phyloP scores from a whole-genome alignment of 2,797 vertebrate species.

The Luscinia luscinia region DNA sequence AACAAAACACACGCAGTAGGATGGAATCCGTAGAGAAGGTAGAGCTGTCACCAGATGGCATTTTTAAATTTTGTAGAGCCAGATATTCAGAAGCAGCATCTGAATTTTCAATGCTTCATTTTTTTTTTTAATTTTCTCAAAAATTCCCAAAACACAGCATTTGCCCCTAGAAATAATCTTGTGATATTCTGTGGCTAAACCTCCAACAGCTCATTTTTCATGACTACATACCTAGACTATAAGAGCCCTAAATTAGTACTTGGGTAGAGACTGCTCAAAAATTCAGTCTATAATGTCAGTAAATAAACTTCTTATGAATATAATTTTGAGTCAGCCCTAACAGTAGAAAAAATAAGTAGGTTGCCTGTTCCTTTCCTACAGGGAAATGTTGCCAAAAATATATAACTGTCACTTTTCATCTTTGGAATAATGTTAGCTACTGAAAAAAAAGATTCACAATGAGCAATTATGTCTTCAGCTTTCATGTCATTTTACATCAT shows the following conservation, averaged over 20 bases:
- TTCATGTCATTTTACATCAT: constrained; percentile 74
- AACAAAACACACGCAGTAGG: not conserved
- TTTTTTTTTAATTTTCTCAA: not conserved
- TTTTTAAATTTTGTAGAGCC: not conserved
- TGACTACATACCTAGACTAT: constrained; percentile 1
- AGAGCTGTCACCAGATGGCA: constrained; percentile 50
- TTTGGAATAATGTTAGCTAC: constrained; percentile 54
- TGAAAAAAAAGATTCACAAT: constrained; percentile 61
- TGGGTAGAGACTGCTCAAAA: constrained; percentile 25
- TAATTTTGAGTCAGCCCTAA: constrained; percentile 55
- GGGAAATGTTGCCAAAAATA: constrained; percentile 67
- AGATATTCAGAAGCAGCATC: constrained; percentile 24
- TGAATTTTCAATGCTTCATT: not conserved
- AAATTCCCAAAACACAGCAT: not conserved
- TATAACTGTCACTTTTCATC: constrained; percentile 67
- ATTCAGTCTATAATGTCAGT: constrained; percentile 43
- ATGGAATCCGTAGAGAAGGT: constrained; percentile 13
- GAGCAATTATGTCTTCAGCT: constrained; percentile 72
- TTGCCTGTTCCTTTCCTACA: constrained; percentile 62
- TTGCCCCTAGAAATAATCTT: constrained; percentile 9
- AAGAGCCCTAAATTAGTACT: constrained; percentile 40
- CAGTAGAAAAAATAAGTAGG: constrained; percentile 58
- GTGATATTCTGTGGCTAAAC: constrained; percentile 11
- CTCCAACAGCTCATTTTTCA: constrained; percentile 34
- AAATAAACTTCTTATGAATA: constrained; percentile 62